These are phyloP conservation scores for Sminthurides bifidus DNA, from an alignment of 1,140 invertebrate genomes.

Conservation along the genomic window DNA sequence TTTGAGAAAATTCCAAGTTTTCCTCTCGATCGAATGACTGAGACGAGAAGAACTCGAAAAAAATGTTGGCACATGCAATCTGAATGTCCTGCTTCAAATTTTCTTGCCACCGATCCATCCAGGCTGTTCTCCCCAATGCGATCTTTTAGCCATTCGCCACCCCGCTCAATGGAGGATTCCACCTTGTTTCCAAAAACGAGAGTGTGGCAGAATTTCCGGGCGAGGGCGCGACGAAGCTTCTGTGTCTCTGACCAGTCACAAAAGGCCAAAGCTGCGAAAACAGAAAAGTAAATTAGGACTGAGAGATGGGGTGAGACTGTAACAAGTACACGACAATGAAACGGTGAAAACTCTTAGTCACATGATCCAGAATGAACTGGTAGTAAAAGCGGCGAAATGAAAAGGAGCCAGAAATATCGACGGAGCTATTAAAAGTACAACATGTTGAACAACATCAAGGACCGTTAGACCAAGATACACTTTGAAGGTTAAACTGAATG, in stretches of 20 bases:
- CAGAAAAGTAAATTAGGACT: no score
- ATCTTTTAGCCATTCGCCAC: constrained; percentile 1
- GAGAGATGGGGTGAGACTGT: no score
- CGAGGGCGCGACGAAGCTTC: constrained; percentile 44
- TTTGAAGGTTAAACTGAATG: constrained; percentile 25
- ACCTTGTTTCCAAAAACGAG: constrained; percentile 17
- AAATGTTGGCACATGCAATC: constrained; percentile 65
- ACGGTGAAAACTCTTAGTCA: no score
- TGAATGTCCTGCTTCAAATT: constrained; percentile 53
- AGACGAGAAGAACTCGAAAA: constrained; percentile 75
- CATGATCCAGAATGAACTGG: no score
- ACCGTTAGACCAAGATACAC: no score
- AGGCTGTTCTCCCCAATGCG: background rate
- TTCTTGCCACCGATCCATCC: background rate
- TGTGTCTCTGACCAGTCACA: constrained; percentile 79
- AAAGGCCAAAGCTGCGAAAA: constrained; percentile 63
- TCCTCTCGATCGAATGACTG: constrained; percentile 48
- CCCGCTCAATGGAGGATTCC: constrained; percentile 9
- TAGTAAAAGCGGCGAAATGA: no score
- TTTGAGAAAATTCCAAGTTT: constrained; percentile 51
- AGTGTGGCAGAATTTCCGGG: constrained; percentile 29
- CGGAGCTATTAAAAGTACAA: no score
- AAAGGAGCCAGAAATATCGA: no score
- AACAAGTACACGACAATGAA: no score
- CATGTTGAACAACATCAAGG: no score